phyloP scores from a whole-genome alignment of 2,113 vertebrate genomes.

The Himantopus leucocephalus region DNA sequence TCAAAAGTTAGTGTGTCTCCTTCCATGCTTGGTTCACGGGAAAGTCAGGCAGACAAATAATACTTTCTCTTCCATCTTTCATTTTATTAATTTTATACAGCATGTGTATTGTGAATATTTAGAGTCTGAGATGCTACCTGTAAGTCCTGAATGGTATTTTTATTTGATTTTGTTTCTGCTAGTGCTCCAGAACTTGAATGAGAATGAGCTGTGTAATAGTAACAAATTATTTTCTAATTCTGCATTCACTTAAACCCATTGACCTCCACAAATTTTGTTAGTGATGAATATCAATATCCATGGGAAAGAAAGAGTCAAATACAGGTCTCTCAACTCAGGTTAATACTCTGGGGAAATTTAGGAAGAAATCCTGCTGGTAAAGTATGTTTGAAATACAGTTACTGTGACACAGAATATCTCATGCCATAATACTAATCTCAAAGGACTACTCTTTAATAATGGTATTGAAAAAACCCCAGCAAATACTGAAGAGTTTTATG shows the following conservation, averaged over 20 bases:
- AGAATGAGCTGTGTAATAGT: neutral
- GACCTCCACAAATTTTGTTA: neutral
- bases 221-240: neutral
- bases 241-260: neutral
- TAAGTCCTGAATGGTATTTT: neutral
- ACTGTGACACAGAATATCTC: neutral
- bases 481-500: neutral
- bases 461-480: neutral
- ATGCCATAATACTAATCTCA: neutral
- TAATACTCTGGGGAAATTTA: neutral
- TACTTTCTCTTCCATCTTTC: neutral
- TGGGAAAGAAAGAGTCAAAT: neutral
- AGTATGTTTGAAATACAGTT: neutral
- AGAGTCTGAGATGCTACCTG: neutral
- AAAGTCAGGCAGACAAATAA: neutral
- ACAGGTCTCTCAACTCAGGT: neutral
- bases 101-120: neutral
- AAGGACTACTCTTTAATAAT: neutral
- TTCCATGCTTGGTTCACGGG: neutral
- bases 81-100: neutral
- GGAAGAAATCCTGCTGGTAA: neutral
- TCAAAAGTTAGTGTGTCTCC: neutral
- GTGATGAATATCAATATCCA: neutral
- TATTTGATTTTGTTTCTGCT: neutral
- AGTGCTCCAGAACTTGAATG: neutral